Evolutionary conservation across 2,888 invertebrate species (phyloP).

Genomic region (Drosophila helvetica): DNA sequence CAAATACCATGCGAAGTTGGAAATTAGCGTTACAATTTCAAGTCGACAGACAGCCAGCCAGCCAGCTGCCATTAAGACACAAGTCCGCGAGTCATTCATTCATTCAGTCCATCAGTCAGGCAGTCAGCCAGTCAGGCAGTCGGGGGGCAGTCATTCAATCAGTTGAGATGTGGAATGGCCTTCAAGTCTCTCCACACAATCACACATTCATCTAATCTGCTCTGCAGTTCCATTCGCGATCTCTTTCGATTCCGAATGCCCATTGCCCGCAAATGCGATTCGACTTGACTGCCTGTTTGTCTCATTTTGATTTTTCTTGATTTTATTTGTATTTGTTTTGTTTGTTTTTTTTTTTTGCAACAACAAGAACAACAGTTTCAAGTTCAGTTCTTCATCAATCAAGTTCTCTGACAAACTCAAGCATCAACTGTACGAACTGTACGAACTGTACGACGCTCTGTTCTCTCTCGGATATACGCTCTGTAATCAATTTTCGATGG

Average conservation of each 20-base stretch:
- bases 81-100: constrained; percentile 46
- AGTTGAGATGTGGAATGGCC: constrained; percentile 61
- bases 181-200: constrained; percentile 51
- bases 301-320: constrained; percentile 39
- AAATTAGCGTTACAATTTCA: constrained; percentile 75
- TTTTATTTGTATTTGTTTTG: constrained; percentile 33
- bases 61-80: constrained; percentile 61
- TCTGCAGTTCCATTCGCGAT: constrained; percentile 55
- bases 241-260: constrained; percentile 26
- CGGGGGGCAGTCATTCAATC: constrained; percentile 9
- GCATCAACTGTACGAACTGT: not conserved
- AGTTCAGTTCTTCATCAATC: constrained; percentile 76
- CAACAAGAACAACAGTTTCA: constrained; percentile 51
- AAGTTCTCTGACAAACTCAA: constrained; percentile 54
- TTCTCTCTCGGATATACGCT: constrained; percentile 32
- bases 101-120: constrained; percentile 35
- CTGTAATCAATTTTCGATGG: constrained; percentile 47
- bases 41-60: constrained; percentile 35
- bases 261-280: constrained; percentile 26
- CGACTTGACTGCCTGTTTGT: constrained; percentile 42
- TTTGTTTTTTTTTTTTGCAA: constrained; percentile 29
- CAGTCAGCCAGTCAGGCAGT: constrained; percentile 26
- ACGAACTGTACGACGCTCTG: constrained; percentile 10
- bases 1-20: constrained; percentile 21
- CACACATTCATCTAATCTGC: constrained; percentile 62